These are phyloP conservation scores for Bugulina stolonifera DNA, from an alignment of 2,888 invertebrate species.

Conservation along the genomic window DNA sequence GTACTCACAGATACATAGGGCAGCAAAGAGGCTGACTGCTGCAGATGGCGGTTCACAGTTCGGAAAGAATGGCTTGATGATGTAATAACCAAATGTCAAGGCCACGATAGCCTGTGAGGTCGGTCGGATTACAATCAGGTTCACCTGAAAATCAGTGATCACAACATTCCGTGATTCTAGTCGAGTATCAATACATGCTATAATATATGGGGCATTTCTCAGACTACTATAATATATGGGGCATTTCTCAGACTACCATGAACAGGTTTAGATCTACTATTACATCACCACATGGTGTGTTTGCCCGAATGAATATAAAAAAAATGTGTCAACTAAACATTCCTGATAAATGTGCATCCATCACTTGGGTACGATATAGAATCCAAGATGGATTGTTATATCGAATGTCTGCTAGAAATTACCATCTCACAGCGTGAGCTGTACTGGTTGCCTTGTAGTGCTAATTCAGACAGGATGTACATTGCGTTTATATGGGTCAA, in stretches of 20 bases:
- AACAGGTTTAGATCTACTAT: too few species aligned
- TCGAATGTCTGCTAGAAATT: too few species aligned
- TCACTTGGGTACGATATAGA: too few species aligned
- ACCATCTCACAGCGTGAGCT: too few species aligned
- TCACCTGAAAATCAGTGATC: constrained; percentile 38
- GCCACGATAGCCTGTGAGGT: constrained; percentile 52
- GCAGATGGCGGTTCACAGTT: constrained; percentile 43
- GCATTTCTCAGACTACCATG: neutral
- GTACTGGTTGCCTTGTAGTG: too few species aligned
- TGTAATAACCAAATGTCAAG: constrained; percentile 50
- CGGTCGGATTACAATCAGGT: constrained; percentile 50
- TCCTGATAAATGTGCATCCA: too few species aligned
- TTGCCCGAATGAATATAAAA: neutral
- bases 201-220: neutral
- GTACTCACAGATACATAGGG: constrained; percentile 49
- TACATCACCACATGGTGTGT: too few species aligned
- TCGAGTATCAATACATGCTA: too few species aligned
- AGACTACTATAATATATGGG: neutral
- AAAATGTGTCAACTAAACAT: neutral
- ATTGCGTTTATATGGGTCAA: too few species aligned
- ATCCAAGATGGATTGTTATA: too few species aligned
- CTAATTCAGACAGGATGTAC: too few species aligned
- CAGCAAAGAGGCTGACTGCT: constrained; percentile 45
- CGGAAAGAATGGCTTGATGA: constrained; percentile 45
- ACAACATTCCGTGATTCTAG: too few species aligned